Base-by-base conservation (phyloP, 2,888 invertebrate species). In the Dolichopus griseipennis region DNA sequence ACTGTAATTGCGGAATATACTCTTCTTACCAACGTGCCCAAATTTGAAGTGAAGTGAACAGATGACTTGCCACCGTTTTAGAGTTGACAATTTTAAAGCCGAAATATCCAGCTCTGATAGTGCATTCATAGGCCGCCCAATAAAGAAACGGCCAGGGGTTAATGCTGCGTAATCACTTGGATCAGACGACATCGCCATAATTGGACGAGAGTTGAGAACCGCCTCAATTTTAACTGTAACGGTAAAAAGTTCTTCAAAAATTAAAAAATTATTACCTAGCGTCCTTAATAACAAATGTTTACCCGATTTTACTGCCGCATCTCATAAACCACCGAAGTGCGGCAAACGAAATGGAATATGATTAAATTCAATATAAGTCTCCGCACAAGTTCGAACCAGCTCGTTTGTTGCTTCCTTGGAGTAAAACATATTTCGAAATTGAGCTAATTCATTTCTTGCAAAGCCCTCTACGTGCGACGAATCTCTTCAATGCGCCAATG, bases 21-120 rank as follows among this genome's bases (percentile, higher is more conserved):
- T 69, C 68, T 2, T 22, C 37, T 5, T 63, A 64, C 67, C 69
- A 69, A 7, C 66, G 66, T 61, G 34, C 65, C 67, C 69, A 69
- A 64, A 69, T 66, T n/a, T 64, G 34, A 52, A 66, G 69, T 68
- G 68, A 22, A 69, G 65, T n/a, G 34, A 20, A 12, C 7, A 43
- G 20, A 69, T 9, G 22, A 27, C 62, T 65, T 69, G 69, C 69
- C 69, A 69, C 22, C 68, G 61, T 20, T 65, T 64, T 1, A n/a
- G 34, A 65, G 21, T 33, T n/a, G n/a, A n/a, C n/a, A n/a, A n/a
- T n/a, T n/a, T n/a, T n/a, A n/a, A n/a, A n/a, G n/a, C n/a, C n/a
- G n/a, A n/a, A n/a, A n/a, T 61, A 34, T 34, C 34, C 9, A 9
- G 34, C 9, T 34, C 52, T 15, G 66, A 33, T 34, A 21, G 5